phyloP scores from a whole-genome alignment of 1,140 invertebrate genomes.

The Conus betulinus region DNA sequence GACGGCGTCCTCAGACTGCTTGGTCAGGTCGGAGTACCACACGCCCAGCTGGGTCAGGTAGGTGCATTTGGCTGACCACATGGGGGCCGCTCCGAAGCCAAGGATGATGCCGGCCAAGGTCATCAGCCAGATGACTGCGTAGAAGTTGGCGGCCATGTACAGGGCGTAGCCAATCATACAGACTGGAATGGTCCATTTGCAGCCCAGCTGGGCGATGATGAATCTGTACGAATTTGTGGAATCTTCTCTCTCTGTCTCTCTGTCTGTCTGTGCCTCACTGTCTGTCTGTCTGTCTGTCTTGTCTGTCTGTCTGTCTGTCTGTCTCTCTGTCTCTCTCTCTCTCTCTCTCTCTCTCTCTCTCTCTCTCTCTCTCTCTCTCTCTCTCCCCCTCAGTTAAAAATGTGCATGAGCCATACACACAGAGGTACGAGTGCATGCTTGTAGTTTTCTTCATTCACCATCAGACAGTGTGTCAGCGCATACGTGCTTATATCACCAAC shows the following conservation, averaged over 20 bases:
- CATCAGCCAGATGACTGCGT: constrained; percentile 71
- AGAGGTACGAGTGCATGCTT: no score
- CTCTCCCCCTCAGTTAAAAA: no score
- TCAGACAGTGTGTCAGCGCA: no score
- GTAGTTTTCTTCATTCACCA: no score
- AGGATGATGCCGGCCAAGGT: constrained; percentile 84
- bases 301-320: no score
- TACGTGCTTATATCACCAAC: no score
- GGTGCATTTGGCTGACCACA: constrained; percentile 97
- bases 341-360: no score
- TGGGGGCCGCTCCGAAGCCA: constrained; percentile 93
- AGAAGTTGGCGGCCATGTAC: constrained; percentile 95
- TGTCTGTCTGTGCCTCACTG: not conserved
- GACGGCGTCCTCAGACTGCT: constrained; percentile 88
- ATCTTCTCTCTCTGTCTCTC: not conserved
- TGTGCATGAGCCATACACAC: no score
- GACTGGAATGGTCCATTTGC: constrained; percentile 95
- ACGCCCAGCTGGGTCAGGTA: constrained; percentile 95
- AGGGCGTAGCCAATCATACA: constrained; percentile 94
- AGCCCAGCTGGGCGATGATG: constrained; percentile 83
- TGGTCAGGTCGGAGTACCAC: constrained; percentile 78
- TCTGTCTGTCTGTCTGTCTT: no score
- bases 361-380: no score
- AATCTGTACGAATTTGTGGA: constrained; percentile 29
- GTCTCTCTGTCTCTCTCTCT: no score